Base-by-base conservation (phyloP, 2,888 invertebrate species). In the Plebejus anna region DNA sequence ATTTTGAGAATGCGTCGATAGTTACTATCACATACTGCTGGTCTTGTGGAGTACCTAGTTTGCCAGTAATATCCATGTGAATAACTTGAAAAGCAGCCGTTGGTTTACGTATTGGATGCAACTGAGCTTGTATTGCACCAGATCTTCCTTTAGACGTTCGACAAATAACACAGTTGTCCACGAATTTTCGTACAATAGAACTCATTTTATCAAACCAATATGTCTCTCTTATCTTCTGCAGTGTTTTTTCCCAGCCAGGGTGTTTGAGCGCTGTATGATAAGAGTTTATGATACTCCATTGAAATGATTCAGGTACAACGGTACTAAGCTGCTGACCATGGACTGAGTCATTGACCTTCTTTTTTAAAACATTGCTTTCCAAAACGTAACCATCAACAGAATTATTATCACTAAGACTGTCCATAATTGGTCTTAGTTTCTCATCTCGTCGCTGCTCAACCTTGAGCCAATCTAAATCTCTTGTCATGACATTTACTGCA, bases 1-100 rank as follows among this genome's bases (percentile, higher is more conserved):
- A 79, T 22, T 78, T 80, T 2, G 75, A 75, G 28, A 70, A 82
- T 38, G 82, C 81, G 32, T 82, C 82, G 0, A 82, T 75, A 0
- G 79, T 79, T 0, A 82, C 80, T n/a, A 82, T 72, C 0, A 82
- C 80, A 22, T 82, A 82, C 36, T 82, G 70, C 0, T 82, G 76
- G 0, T 76, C 28, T 38, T 61, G 36, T 2, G 77, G 70, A 4
- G 79, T 79, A n/a, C 80, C 79, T 2, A 81, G 77, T 55, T 82
- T 82, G 6, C 81, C 82, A 0, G 82, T 81, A 1, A 82, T 80
- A 51, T 83, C 82, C 79, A 82, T 82, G 59, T 83, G 81, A 4
- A 82, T 75, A 0, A 80, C 78, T 42, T 83, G 75, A 59, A 82
- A 82, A 11, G 82, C 77, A 2, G 70, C 76, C 11, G 79, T 75